These are phyloP conservation scores for Oxyura jamaicensis DNA, from an alignment of 2,113 vertebrate genomes.

Conservation along the genomic window DNA sequence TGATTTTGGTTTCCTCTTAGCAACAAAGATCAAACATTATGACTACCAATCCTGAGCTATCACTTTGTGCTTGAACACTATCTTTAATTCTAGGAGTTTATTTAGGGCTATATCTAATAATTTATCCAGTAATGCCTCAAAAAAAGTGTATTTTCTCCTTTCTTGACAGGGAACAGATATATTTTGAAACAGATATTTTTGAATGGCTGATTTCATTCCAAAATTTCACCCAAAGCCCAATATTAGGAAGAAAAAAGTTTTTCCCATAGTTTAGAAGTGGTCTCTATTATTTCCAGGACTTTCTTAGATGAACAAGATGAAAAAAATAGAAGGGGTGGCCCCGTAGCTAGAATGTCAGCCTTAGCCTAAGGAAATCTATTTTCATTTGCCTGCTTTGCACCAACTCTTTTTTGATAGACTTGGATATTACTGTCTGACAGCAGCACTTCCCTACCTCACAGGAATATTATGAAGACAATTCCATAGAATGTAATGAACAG, in stretches of 20 bases:
- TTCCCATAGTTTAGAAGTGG: not conserved
- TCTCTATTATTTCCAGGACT: not conserved
- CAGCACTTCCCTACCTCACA: not conserved
- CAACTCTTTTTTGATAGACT: not conserved
- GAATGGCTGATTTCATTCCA: not conserved
- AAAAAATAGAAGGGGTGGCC: not conserved
- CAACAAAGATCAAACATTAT: not conserved
- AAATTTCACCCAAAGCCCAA: not conserved
- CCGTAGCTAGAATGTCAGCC: not conserved
- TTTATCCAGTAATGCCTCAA: not conserved
- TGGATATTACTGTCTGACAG: not conserved
- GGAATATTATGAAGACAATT: not conserved
- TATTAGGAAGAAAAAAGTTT: not conserved
- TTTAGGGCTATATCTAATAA: not conserved
- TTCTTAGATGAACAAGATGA: not conserved
- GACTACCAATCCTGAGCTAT: not conserved
- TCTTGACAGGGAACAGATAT: not conserved
- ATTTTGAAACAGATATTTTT: not conserved
- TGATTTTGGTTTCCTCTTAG: not conserved
- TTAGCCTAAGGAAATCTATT: not conserved
- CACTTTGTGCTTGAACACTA: not conserved
- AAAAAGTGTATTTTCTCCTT: not conserved
- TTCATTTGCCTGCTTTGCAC: not conserved
- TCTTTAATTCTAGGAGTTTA: not conserved
- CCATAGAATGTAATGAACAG: not conserved